Conservation (phyloP, 2,888 invertebrate genomes). For the Leptothorax acervorum region DNA sequence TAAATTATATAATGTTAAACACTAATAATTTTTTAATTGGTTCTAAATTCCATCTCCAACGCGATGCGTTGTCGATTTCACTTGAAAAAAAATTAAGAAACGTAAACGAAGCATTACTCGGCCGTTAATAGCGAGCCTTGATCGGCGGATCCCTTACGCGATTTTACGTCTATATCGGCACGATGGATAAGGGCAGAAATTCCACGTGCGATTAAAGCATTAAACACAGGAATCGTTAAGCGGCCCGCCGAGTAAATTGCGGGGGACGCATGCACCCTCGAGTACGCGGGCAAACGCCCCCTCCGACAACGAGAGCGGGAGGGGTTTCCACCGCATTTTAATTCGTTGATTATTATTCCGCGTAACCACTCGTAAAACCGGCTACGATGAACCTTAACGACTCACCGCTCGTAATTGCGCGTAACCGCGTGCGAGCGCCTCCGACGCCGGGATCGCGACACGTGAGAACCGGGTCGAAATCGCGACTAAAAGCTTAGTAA, state of each 20-base stretch:
- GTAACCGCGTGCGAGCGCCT: conserved; percentile 57
- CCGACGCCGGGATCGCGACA: conserved; percentile 45
- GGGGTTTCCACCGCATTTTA: conserved; percentile 51
- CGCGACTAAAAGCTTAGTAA: conserved; percentile 33
- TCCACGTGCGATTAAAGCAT: conserved; percentile 38
- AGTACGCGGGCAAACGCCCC: not conserved
- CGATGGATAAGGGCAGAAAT: not conserved
- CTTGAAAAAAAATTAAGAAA: not conserved
- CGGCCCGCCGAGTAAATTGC: conserved; percentile 16
- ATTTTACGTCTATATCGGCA: conserved; percentile 27
- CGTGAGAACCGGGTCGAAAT: conserved; percentile 64
- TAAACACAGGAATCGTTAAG: conserved; percentile 47
- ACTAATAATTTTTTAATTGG: not conserved
- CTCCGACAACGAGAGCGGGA: conserved; percentile 24
- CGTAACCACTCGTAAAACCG: conserved; percentile 70
- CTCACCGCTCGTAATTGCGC: conserved; percentile 70
- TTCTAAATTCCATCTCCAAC: not conserved
- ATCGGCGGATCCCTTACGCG: not conserved
- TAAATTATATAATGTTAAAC: not conserved
- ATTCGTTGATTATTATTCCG: conserved; percentile 72
- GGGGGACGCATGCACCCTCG: conserved; percentile 26
- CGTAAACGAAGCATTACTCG: not conserved
- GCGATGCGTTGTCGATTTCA: not conserved
- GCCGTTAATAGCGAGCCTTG: not conserved
- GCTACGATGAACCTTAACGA: conserved; percentile 74